phyloP scores from a whole-genome alignment of 2,888 invertebrate genomes.

The Trachelus tabidus region DNA sequence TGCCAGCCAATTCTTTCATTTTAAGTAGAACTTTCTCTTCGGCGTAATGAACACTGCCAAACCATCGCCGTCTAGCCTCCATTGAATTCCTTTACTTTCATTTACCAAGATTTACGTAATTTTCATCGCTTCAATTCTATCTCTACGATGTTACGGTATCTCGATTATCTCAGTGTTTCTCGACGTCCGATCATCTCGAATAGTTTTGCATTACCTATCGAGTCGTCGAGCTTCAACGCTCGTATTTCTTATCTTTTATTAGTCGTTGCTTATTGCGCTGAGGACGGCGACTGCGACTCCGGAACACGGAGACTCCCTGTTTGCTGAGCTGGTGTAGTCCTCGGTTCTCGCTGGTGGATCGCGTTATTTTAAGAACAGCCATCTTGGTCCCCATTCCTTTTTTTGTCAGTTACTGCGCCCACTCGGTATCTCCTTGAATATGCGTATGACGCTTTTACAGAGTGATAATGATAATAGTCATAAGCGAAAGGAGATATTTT shows the following conservation, averaged over 20 bases:
- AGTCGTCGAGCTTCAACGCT: not conserved
- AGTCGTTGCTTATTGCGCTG: not conserved
- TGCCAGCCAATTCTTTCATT: not conserved
- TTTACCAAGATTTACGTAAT: not conserved
- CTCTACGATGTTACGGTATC: not conserved
- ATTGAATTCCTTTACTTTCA: not conserved
- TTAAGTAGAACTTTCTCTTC: not conserved
- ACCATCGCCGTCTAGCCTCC: not conserved
- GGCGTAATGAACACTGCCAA: not conserved
- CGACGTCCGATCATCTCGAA: not conserved
- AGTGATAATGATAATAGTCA: not conserved
- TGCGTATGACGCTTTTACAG: not conserved
- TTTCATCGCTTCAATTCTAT: not conserved
- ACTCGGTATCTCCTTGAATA: not conserved
- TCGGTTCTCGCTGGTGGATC: not conserved
- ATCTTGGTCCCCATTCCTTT: not conserved
- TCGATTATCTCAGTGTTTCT: not conserved
- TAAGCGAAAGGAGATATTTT: not conserved
- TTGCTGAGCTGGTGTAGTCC: not conserved
- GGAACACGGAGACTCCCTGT: not conserved
- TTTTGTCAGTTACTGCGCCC: not conserved
- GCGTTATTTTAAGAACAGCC: not conserved
- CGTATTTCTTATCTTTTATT: not conserved
- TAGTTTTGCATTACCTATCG: not conserved
- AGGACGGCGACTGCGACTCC: not conserved